Base-by-base conservation (phyloP, 1,140 invertebrate genomes). In the Holotrichia oblita region DNA sequence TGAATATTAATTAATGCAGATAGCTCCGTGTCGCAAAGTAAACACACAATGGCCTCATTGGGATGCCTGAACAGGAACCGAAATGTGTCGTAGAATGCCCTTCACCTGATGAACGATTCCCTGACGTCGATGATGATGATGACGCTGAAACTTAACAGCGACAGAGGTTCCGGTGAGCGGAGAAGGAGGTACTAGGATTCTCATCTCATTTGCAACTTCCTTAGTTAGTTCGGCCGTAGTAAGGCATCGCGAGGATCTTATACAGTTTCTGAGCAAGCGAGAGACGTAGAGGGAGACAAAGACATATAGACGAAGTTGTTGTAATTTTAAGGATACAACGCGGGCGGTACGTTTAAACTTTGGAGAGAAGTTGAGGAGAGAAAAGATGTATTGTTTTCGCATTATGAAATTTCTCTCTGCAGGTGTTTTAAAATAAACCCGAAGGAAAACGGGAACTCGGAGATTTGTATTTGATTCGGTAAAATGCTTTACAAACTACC, bases 1-100 rank as follows among this genome's bases (percentile, higher is more conserved):
- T 78, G 77, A 78, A 78, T 78, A 78, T 78, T 78, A 78, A 78
- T 78, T 78, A 78, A 78, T 74, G 69, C 61, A 69, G 77, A 78
- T 55, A 78, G 77, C 69, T 44, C 27, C 69, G 42, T 59, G 77
- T 78, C 77, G 69, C 72, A 78, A 55, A 72, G 72, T 78, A 78
- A 78, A 78, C 61, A 69, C 69, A 78, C 77, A 78, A 78, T 78
- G 72, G 69, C 61, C 77, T 78, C 77, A 78, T 78, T 42, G 77
- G 44, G 72, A 78, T 78, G 77, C 77, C 42, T 72, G 61, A 72
- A 72, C 77, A 78, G 77, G 77, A 73, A 72, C 77, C 72, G 77
- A 78, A 72, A 73, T 78, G 77, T 78, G 77, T 78, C 77, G 40
- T 22, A 48, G 69, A 78, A 78, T 78, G 61, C 77, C 77, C 41